Base-by-base conservation (phyloP, 2,888 invertebrate species). In the Parthenolecanium corni region DNA sequence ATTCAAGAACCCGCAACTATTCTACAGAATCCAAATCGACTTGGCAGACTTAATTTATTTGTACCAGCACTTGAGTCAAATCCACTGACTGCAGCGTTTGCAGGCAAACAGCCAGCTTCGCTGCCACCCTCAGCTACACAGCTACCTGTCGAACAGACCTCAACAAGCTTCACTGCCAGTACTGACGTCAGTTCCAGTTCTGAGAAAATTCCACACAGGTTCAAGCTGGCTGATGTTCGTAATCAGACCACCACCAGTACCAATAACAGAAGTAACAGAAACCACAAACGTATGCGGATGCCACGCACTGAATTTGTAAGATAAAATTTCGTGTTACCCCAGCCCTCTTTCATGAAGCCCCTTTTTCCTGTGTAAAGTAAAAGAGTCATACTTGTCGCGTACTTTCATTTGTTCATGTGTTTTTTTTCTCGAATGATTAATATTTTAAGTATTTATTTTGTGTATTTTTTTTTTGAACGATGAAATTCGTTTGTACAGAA, bases 31-130 rank as follows among this genome's bases (percentile, higher is more conserved):
- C 40, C 40, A 0, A 47, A 31, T 38, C 20, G 61, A 38, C 21
- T 61, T 23, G 61, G 61, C 11, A 49, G 40, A 51, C 36, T 61
- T 1, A 61, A 61, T 40, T 49, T 61, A 49, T 61, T 61, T 12
- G 61, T 40, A 16, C 61, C 61, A 18, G 51, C 40, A 2, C 11
- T 31, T 1, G 40, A 51, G 36, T 24, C 61, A 16, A 21, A 49
- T 23, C 16, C 31, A 31, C 31, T 42, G 44, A 6, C 4, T 14
- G 44, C 6, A 4, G 44, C 44, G 4, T 14, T 18, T 14, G 3
- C 44, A 14, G 44, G 6, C 14, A 31, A 31, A 31, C 31, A 31
- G 9, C 31, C 4, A 9, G 5, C 31, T 6, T 31, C 31, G 31
- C n/a, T n/a, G n/a, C n/a, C n/a, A n/a, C n/a, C n/a, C n/a, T n/a